A percentile compares a stretch with the other conserved stretches of the same genome.
phyloP scores from a whole-genome alignment of 1,140 invertebrate species.

The Diorhabda carinulata region DNA sequence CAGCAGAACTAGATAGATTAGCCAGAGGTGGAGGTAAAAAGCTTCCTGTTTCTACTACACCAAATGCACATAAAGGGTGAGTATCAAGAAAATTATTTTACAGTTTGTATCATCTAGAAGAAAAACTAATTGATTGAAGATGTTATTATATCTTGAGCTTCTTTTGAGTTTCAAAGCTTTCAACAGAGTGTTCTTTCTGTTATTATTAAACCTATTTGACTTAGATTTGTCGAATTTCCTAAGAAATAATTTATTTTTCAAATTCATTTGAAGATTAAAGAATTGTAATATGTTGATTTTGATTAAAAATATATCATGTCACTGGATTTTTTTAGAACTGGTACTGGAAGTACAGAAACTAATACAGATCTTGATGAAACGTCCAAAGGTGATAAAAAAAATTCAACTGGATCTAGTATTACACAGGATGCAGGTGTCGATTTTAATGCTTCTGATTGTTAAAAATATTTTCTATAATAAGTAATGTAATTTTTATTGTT shows the following conservation, averaged over 20 bases:
- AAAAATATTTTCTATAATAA: conserved; percentile 15
- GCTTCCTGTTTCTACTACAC: conserved; percentile 35
- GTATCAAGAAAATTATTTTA: not conserved
- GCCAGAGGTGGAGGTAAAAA: conserved; percentile 65
- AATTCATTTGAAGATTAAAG: not conserved
- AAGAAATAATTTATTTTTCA: not conserved
- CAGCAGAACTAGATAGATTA: conserved; percentile 86
- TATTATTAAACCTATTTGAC: not conserved
- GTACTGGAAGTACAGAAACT: too few species aligned
- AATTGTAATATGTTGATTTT: not conserved
- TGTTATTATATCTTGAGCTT: too few species aligned
- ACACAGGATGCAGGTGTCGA: conserved; percentile 33
- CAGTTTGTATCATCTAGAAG: not conserved
- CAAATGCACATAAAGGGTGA: not conserved
- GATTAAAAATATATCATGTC: not conserved
- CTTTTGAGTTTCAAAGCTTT: not conserved
- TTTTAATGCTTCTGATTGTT: conserved; percentile 47
- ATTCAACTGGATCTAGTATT: conserved; percentile 5
- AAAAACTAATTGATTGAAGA: not conserved
- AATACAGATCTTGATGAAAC: not conserved
- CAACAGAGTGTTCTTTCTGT: not conserved
- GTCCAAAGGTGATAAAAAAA: not conserved
- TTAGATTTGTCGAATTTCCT: not conserved
- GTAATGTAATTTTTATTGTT: conserved; percentile 1
- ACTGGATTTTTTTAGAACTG: not conserved